Percentiles rank a stretch among this genome's conserved stretches.
Conservation (phyloP, 1,140 invertebrate genomes). For the Sycophila sp. region DNA sequence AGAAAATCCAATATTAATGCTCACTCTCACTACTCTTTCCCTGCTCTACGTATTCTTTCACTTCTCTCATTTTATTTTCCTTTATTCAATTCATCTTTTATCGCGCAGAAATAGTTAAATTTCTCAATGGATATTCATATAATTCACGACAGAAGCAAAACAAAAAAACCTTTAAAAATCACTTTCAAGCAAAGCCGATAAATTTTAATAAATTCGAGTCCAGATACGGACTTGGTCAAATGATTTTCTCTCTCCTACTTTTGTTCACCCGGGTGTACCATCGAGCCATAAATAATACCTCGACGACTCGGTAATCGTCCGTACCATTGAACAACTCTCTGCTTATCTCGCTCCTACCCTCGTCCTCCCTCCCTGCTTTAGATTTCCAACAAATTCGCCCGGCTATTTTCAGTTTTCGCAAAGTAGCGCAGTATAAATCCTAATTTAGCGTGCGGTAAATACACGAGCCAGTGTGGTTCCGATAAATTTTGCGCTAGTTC, state of each 20-base stretch:
- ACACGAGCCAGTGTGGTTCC: not conserved
- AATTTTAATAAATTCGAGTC: too few species aligned
- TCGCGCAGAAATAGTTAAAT: too few species aligned
- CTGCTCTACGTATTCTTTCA: too few species aligned
- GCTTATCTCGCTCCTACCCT: not conserved
- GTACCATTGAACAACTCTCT: not conserved
- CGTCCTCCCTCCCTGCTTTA: not conserved
- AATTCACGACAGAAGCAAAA: too few species aligned
- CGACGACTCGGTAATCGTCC: not conserved
- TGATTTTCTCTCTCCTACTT: not conserved
- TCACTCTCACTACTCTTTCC: too few species aligned
- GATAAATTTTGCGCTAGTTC: not conserved
- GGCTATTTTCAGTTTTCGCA: constrained; percentile 2
- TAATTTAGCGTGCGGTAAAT: not conserved
- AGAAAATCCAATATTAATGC: constrained; percentile 7
- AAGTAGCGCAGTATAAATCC: constrained; percentile 20
- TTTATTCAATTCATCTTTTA: too few species aligned
- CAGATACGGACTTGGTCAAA: too few species aligned
- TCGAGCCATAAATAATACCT: constrained; percentile 11
- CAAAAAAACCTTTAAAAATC: too few species aligned
- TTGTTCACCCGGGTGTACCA: not conserved
- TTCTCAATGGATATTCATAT: too few species aligned
- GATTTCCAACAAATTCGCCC: not conserved
- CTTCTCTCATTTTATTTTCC: not conserved
- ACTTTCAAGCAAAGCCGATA: too few species aligned